Conservation (phyloP, 2,888 invertebrate species). For the Limulus polyphemus region DNA sequence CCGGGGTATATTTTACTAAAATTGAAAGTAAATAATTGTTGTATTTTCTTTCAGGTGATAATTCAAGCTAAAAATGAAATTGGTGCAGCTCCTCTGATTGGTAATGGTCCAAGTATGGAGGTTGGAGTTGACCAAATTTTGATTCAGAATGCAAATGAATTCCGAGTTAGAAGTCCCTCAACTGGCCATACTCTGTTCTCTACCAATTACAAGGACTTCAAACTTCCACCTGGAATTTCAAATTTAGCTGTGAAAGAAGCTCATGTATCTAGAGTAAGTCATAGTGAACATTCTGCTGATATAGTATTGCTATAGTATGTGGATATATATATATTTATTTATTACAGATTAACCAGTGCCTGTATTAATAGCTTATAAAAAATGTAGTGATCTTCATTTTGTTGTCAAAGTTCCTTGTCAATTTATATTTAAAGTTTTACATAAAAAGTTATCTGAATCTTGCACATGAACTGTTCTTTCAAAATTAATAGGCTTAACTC, state of each 20-base stretch:
- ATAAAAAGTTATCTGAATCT: no score
- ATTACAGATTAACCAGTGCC: no score
- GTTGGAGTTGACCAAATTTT: constrained; percentile 55
- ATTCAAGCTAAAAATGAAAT: not conserved
- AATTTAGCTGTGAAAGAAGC: constrained; percentile 29
- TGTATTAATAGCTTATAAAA: no score
- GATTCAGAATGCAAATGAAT: constrained; percentile 53
- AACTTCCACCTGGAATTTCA: constrained; percentile 51
- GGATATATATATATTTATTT: no score
- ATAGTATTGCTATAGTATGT: no score
- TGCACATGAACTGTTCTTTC: no score
- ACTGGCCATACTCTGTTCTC: constrained; percentile 56
- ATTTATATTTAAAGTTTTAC: no score
- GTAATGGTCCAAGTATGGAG: constrained; percentile 35
- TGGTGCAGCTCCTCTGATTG: constrained; percentile 24
- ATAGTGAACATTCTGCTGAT: no score
- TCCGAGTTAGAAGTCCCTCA: constrained; percentile 54
- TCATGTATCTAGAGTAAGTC: constrained; percentile 25
- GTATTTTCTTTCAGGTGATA: constrained; percentile 4
- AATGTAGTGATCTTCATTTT: no score
- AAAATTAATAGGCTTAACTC: no score
- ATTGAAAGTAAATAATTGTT: not conserved
- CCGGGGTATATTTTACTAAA: not conserved
- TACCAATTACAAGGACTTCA: constrained; percentile 58
- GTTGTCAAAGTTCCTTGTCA: no score